These are phyloP conservation scores for Philaethria dido DNA, from an alignment of 2,888 invertebrate genomes.

Conservation along the genomic window DNA sequence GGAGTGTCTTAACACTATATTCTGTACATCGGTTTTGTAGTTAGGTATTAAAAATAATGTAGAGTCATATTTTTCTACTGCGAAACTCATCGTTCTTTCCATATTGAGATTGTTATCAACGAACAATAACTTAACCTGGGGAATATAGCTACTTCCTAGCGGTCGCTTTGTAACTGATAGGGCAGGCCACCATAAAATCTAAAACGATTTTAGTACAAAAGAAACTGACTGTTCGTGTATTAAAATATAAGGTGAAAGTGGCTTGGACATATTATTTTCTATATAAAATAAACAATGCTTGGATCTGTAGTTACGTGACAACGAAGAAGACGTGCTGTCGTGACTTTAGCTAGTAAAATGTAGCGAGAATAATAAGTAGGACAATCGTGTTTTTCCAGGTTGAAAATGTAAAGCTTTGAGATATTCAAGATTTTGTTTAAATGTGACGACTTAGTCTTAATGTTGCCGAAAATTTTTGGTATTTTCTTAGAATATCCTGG, in stretches of 20 bases:
- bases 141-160: conserved; percentile 38
- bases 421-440: conserved; percentile 7
- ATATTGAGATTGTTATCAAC: conserved; percentile 38
- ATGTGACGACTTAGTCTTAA: neutral
- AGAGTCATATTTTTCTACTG: too few species aligned
- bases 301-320: conserved; percentile 25
- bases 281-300: conserved; percentile 26
- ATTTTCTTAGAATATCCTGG: too few species aligned
- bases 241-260: conserved; percentile 17
- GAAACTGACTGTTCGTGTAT: conserved; percentile 29
- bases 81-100: too few species aligned
- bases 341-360: conserved; percentile 28
- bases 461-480: neutral
- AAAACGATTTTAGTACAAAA: conserved; percentile 11
- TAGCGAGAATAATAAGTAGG: conserved; percentile 29
- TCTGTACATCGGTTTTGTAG: too few species aligned
- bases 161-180: conserved; percentile 37
- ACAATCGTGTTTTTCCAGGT: conserved; percentile 19
- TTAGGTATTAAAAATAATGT: too few species aligned
- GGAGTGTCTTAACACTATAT: too few species aligned
- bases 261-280: conserved; percentile 15
- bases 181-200: conserved; percentile 13
- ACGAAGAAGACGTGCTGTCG: conserved; percentile 29
- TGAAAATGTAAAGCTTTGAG: conserved; percentile 8
- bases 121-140: conserved; percentile 39